Evolutionary conservation across 2,797 vertebrate genomes (phyloP).

Genomic region (Hoplostethus atlanticus): DNA sequence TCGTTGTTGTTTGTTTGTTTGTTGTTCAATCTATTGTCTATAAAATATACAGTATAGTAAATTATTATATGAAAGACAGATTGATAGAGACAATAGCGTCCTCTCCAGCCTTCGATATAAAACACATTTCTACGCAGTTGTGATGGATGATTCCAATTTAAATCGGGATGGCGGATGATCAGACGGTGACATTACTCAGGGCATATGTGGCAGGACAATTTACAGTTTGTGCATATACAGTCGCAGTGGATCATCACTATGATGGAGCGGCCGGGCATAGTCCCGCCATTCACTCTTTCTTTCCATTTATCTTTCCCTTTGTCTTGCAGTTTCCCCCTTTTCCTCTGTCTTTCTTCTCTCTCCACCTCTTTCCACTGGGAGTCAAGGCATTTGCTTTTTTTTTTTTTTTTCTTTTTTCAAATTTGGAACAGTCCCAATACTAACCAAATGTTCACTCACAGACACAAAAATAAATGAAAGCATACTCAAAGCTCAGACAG

Average conservation of each 20-base stretch:
- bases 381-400: slow-evolving; percentile 71
- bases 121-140: neutral
- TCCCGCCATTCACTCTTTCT: slow-evolving; percentile 36
- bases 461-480: slow-evolving; percentile 65
- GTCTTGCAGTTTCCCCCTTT: slow-evolving; percentile 33
- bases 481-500: slow-evolving; percentile 43
- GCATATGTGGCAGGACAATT: neutral
- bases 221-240: neutral
- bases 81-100: neutral
- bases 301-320: slow-evolving; percentile 58
- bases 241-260: slow-evolving; percentile 11
- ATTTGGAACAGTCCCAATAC: slow-evolving; percentile 72
- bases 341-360: slow-evolving; percentile 40
- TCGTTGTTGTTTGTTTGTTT: slow-evolving; percentile 15
- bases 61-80: neutral
- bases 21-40: slow-evolving; percentile 19
- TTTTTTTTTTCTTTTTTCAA: slow-evolving; percentile 33
- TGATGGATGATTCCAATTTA: slow-evolving; percentile 4
- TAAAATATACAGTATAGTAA: slow-evolving; percentile 3
- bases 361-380: slow-evolving; percentile 69
- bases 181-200: slow-evolving; percentile 58
- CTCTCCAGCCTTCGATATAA: slow-evolving; percentile 1
- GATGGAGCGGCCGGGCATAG: slow-evolving; percentile 17
- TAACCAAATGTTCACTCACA: slow-evolving; percentile 69
- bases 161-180: slow-evolving; percentile 30